These are phyloP conservation scores for Limenitis camilla DNA, from an alignment of 2,888 invertebrate genomes.

Conservation along the genomic window DNA sequence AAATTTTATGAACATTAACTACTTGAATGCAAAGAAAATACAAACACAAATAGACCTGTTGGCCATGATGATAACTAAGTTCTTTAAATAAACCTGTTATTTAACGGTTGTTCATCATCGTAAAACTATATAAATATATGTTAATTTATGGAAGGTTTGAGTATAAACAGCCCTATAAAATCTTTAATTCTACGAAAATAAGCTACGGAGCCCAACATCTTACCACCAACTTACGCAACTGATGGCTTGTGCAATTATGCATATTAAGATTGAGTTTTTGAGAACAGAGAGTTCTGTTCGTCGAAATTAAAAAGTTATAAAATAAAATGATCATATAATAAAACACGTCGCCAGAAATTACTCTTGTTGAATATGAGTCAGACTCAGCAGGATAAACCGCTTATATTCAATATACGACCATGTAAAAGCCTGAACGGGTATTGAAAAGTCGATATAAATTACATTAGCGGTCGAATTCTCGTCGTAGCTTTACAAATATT, in stretches of 20 bases:
- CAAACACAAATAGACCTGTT: too few relatives aligned
- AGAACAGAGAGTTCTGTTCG: conserved; percentile 4
- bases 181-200: conserved; percentile 6
- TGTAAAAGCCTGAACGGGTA: conserved; percentile 26
- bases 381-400: conserved; percentile 22
- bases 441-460: conserved; percentile 27
- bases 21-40: too few relatives aligned
- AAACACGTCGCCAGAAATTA: conserved; percentile 18
- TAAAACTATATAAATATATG: conserved; percentile 5
- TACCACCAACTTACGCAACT: conserved; percentile 5
- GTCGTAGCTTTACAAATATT: conserved; percentile 6
- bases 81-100: neutral
- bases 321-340: conserved; percentile 19
- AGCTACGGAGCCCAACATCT: conserved; percentile 5
- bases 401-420: conserved; percentile 24
- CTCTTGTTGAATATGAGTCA: conserved; percentile 22
- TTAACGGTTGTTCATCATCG: neutral
- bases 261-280: conserved; percentile 10
- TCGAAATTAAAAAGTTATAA: conserved; percentile 14
- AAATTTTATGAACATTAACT: too few relatives aligned
- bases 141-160: conserved; percentile 3
- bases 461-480: conserved; percentile 23
- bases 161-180: conserved; percentile 10
- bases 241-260: conserved; percentile 12
- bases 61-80: too few relatives aligned